These are phyloP conservation scores for Oscheius sp. DNA, from an alignment of 2,888 invertebrate species.

Conservation along the genomic window DNA sequence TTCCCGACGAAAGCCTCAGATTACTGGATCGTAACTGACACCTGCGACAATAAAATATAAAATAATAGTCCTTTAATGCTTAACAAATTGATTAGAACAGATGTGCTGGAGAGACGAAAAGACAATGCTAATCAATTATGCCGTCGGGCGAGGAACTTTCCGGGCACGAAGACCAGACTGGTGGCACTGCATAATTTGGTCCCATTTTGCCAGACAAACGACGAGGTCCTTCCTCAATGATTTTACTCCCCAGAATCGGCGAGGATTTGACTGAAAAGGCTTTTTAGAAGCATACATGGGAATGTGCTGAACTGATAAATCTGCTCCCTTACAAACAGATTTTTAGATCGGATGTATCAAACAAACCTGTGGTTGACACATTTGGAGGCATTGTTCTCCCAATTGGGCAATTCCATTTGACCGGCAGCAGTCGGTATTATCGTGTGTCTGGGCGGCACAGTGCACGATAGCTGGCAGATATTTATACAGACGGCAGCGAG, in stretches of 20 bases:
- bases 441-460: constrained; percentile 72
- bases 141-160: constrained; percentile 61
- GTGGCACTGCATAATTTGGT: constrained; percentile 72
- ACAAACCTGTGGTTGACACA: constrained; percentile 69
- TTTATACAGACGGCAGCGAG: constrained; percentile 71
- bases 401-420: constrained; percentile 69
- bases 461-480: constrained; percentile 70
- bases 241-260: constrained; percentile 70
- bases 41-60: too few species aligned
- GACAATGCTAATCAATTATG: constrained; percentile 1
- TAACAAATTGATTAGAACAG: constrained; percentile 17
- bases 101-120: background rate
- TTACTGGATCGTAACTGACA: too few species aligned
- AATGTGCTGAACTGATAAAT: too few species aligned
- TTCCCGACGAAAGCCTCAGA: too few species aligned
- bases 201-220: constrained; percentile 71
- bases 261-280: constrained; percentile 65
- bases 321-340: too few species aligned
- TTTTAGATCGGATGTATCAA: too few species aligned
- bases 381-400: constrained; percentile 67
- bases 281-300: too few species aligned
- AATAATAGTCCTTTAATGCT: constrained; percentile 14
- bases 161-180: constrained; percentile 70
- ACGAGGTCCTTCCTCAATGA: constrained; percentile 71
- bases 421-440: constrained; percentile 69